Base-by-base conservation (phyloP, 1,140 invertebrate species). In the Campodea augens region DNA sequence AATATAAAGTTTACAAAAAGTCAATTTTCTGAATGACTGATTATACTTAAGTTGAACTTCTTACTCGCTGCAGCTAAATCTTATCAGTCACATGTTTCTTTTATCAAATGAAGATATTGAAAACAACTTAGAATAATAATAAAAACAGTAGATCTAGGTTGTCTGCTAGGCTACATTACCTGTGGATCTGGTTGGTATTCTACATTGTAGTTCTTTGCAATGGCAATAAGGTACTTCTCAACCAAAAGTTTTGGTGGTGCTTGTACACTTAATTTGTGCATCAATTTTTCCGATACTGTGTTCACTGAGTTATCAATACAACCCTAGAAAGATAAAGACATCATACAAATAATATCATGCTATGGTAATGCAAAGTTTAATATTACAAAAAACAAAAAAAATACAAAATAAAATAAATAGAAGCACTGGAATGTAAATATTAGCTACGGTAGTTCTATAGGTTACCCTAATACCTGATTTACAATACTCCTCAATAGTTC, bases 151-250 rank as follows among this genome's bases (percentile, higher is more conserved):
- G 19, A 43, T 41, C 18, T 53, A 43, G 20, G 42, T 40, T 48
- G 51, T 45, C 37, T 50, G 37, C 44, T 50, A 37, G 15, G 5
- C 43, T 23, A 15, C 19, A 23, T 54, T 54, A 68, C 72, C 64
- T 85, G 78, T 51, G 84, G 81, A 74, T 96, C 90, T 15, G 92
- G 88, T 51, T 84, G 81, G 62, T 95, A 97, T 38, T 78, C 73
- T 38, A 96, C 74, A 61, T 89, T 82, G 56, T 90, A 92, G 60
- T 84, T 89, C 58, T 88, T 95, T 3, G 93, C 89, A 52, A 99
- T 99, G 67, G 97, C 93, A 54, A 91, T 81, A 19, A 91, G 62
- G 66, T 92, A 96, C 56, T 86, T 89, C 61, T 99, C 96, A 38
- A 98, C 85, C 7, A 99, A 66, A 44, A 96, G 64, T 60, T 95